Base-by-base conservation (phyloP, 2,888 invertebrate genomes). In the Sericinus montela region DNA sequence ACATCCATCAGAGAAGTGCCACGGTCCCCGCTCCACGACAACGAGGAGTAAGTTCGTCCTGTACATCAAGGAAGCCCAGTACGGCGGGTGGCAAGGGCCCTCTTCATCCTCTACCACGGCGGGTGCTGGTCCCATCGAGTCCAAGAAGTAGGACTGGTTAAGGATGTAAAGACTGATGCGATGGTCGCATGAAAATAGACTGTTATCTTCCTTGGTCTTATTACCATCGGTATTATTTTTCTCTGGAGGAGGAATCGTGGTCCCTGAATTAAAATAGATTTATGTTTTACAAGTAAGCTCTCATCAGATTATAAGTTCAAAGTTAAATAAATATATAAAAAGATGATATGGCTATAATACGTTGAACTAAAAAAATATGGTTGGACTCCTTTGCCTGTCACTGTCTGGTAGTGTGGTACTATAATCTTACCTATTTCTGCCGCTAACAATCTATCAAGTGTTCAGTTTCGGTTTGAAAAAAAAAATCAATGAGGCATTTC, bases 41-140 rank as follows among this genome's bases (percentile, higher is more conserved):
- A 96, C 90, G 54, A 97, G 78, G 28, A 96, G 68, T 50, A 97
- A 82, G 82, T 97, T 97, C 15, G 95, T 95, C 63, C 93, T 91
- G 0, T 93, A 92, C 30, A 97, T 92, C 65, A 92, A 90, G 57
- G 94, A 91, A 0, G 94, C 91, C 75, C 92, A 93, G 72, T 93
- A 95, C 2, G 83, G 71, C 0, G 86, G 85, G 45, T 75, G 67
- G 47, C 88, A 88, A 0, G 65, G 62, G 0, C 72, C 72, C 0
- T 65, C 59, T 29, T 69, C 62, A 19, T 83, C 80, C 50, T 76
- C 74, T 8, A 62, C 61, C 0, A 82, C 72, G 0, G 79, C 70
- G 3, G 75, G 79, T 0, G 69, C 62, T n/a, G 73, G 61, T 2
- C 78, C 80, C 56, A 69, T 69, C 0, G 69, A 67, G 32, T 78